Base-by-base conservation (phyloP, 2,888 invertebrate genomes). In the Portevinia maculata region DNA sequence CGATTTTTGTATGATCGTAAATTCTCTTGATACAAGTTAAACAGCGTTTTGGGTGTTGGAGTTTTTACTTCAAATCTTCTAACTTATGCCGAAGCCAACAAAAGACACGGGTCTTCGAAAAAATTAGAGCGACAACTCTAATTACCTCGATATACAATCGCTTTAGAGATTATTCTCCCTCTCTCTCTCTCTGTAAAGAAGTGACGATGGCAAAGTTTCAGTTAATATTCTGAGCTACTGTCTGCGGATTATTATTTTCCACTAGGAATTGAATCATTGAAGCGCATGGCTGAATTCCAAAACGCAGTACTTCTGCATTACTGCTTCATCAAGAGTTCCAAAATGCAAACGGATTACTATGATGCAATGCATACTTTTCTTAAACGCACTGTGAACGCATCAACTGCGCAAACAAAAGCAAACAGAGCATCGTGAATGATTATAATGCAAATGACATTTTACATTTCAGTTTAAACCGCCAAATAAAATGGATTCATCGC, bases 101-200 rank as follows among this genome's bases (percentile, higher is more conserved):
- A 64, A 64, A 39, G 64, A 64, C 64, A 67, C 52, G 71, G 55
- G 34, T 78, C 67, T 55, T 76, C n/a, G 62, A 78, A 83, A 55
- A 60, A 53, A 76, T 83, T 83, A 71, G 78, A 67, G 41, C 65
- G 57, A 83, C 32, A 71, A 34, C 67, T 78, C 83, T 76, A 78
- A 83, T 83, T 78, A 71, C 71, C 76, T 59, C 15, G 60, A 65
- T 69, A 76, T 71, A 71, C 60, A 65, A 81, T 70, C 53, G 41
- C 21, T 67, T 37, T 7, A 15, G n/a, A 32, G 39, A 39, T 41
- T n/a, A 37, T 17, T 39, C 69, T 37, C 48, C 30, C 19, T 13
- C 32, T 17, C 17, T 9, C 3, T 15, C 39, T 15, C 7, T n/a
- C 5, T 39, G 30, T 59, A 59, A 52, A 34, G 60, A 41, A 24